Percentiles rank a stretch among this genome's conserved stretches.
Conservation (phyloP, 1,140 invertebrate species). For the Ceratina calcarata region DNA sequence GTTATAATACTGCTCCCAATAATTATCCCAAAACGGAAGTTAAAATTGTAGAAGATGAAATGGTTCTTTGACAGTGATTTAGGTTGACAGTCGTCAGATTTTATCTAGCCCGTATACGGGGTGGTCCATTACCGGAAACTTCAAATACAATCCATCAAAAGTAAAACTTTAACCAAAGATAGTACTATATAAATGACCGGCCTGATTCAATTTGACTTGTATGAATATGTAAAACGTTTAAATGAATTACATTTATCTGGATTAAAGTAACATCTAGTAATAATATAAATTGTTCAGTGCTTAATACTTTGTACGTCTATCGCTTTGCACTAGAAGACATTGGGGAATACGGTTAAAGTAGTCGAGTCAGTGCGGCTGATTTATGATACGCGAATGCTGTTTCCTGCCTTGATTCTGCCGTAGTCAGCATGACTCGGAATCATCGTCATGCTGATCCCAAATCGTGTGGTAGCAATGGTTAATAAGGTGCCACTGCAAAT, state of each 20-base stretch:
- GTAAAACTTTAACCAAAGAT: not conserved
- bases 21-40: slow-evolving; percentile 17
- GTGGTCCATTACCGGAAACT: not conserved
- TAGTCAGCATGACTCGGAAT: slow-evolving; percentile 52
- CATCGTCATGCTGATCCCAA: slow-evolving; percentile 15
- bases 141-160: not conserved
- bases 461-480: not conserved
- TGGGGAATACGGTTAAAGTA: slow-evolving; percentile 44
- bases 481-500: slow-evolving; percentile 28
- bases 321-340: slow-evolving; percentile 29
- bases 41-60: not conserved
- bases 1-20: too few species aligned
- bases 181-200: not conserved
- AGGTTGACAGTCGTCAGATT: slow-evolving; percentile 15
- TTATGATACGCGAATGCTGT: slow-evolving; percentile 43
- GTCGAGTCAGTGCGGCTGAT: slow-evolving; percentile 55
- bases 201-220: not conserved
- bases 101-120: not conserved
- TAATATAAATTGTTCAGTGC: slow-evolving; percentile 26
- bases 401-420: slow-evolving; percentile 22
- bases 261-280: slow-evolving; percentile 26
- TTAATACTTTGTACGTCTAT: slow-evolving; percentile 41
- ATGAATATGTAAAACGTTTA: not conserved
- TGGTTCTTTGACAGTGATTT: not conserved
- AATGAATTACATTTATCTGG: not conserved